A percentile compares a stretch with the other conserved stretches of the same genome.
These are phyloP conservation scores for Blastobasis adustella DNA, from an alignment of 2,888 invertebrate species.

Conservation along the genomic window DNA sequence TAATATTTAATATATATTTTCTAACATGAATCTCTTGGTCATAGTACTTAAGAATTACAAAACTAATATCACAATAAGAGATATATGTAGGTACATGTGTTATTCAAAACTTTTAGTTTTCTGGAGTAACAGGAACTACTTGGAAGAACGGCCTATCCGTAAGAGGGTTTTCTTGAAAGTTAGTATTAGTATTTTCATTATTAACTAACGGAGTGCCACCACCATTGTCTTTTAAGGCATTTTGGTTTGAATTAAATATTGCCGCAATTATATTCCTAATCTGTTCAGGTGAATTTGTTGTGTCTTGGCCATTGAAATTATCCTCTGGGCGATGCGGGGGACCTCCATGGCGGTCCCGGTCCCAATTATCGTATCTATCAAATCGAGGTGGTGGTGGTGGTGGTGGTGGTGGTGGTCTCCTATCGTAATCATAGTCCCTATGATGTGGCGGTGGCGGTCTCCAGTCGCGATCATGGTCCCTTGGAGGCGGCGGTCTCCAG, in stretches of 20 bases:
- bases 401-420: conserved; percentile 4
- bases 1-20: too few relatives aligned
- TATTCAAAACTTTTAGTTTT: conserved; percentile 2
- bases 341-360: background rate
- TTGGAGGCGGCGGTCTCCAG: conserved; percentile 4
- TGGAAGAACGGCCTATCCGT: conserved; percentile 4
- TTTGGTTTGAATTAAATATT: too few relatives aligned
- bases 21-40: too few relatives aligned
- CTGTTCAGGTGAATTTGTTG: too few relatives aligned
- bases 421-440: background rate
- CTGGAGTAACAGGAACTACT: conserved; percentile 13
- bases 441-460: background rate
- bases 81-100: background rate
- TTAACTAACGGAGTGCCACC: conserved; percentile 9
- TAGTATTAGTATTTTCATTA: background rate
- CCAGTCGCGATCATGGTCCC: background rate
- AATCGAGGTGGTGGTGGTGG: background rate
- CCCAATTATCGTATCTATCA: background rate
- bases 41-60: too few relatives aligned
- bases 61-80: too few relatives aligned
- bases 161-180: too few relatives aligned
- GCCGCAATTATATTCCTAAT: too few relatives aligned
- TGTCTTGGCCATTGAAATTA: background rate
- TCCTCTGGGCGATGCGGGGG: background rate
- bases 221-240: background rate